Percentiles rank a stretch among this genome's conserved stretches.
Conservation (phyloP, 2,888 invertebrate species). For the Spodoptera exigua region DNA sequence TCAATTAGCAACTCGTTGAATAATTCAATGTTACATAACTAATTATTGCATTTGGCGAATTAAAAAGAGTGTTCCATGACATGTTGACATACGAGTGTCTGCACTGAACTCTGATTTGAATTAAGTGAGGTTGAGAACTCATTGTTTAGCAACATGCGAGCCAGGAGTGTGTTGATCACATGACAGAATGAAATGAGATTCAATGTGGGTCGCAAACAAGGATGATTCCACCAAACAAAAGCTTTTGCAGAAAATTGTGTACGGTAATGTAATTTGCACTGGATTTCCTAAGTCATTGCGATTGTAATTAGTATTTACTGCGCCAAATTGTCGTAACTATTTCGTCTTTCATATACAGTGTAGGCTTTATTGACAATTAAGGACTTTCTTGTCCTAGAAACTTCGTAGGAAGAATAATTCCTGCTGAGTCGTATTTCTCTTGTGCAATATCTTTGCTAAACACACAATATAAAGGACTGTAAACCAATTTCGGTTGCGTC, state of each 20-base stretch:
- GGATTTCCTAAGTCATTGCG: constrained; percentile 51
- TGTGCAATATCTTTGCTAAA: constrained; percentile 61
- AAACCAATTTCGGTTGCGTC: constrained; percentile 75
- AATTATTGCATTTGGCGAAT: constrained; percentile 1
- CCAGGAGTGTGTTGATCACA: constrained; percentile 29
- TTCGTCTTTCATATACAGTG: constrained; percentile 16
- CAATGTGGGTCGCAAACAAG: constrained; percentile 52
- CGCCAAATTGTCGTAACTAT: constrained; percentile 24
- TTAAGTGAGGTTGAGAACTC: constrained; percentile 19
- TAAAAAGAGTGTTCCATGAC: background rate
- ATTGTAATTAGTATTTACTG: constrained; percentile 39
- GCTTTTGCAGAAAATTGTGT: constrained; percentile 61
- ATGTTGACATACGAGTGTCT: constrained; percentile 4
- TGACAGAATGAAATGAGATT: constrained; percentile 43
- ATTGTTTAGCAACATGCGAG: constrained; percentile 34
- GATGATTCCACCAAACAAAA: constrained; percentile 54
- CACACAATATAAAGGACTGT: constrained; percentile 77
- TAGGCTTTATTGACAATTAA: constrained; percentile 10
- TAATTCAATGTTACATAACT: background rate
- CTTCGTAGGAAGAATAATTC: too few species aligned
- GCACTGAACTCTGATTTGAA: constrained; percentile 12
- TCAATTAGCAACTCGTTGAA: constrained; percentile 14
- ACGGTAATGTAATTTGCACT: constrained; percentile 59
- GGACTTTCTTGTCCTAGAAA: background rate
- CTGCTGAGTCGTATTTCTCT: too few species aligned